A percentile compares a stretch with the other conserved stretches of the same genome.
These are phyloP conservation scores for Hydrolagus colliei DNA, from an alignment of 2,797 vertebrate species.

Conservation along the genomic window DNA sequence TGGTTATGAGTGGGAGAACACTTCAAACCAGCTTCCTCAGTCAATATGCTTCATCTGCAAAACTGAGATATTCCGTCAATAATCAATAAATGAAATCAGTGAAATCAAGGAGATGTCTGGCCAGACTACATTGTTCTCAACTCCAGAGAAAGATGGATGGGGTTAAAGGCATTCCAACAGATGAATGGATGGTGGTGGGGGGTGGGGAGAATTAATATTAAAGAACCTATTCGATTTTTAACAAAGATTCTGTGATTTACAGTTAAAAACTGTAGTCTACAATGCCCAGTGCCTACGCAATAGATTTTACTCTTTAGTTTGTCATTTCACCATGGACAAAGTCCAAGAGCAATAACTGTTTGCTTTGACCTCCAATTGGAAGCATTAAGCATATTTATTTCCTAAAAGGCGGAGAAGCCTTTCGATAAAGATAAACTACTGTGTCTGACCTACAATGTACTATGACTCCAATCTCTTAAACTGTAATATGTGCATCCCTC, in stretches of 20 bases:
- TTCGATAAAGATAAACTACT: constrained; percentile 29
- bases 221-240: not conserved
- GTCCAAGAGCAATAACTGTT: constrained; percentile 29
- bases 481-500: constrained; percentile 22
- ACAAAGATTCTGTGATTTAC: constrained; percentile 1
- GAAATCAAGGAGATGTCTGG: not conserved
- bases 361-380: constrained; percentile 29
- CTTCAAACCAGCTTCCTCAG: not conserved
- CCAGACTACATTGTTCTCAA: not conserved
- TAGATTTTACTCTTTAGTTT: constrained; percentile 12
- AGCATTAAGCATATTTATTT: constrained; percentile 29
- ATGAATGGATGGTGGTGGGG: not conserved
- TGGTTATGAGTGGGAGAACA: no score
- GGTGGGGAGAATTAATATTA: not conserved
- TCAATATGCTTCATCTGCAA: not conserved
- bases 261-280: not conserved
- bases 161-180: not conserved
- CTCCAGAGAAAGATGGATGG: not conserved
- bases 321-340: constrained; percentile 27
- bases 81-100: not conserved
- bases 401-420: constrained; percentile 13
- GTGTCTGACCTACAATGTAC: constrained; percentile 21
- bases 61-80: not conserved
- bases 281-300: not conserved
- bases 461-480: no score